Percentiles rank a stretch among this genome's conserved stretches.
Evolutionary conservation across 2,113 vertebrate genomes (phyloP).

Genomic region (Ginglymostoma cirratum): DNA sequence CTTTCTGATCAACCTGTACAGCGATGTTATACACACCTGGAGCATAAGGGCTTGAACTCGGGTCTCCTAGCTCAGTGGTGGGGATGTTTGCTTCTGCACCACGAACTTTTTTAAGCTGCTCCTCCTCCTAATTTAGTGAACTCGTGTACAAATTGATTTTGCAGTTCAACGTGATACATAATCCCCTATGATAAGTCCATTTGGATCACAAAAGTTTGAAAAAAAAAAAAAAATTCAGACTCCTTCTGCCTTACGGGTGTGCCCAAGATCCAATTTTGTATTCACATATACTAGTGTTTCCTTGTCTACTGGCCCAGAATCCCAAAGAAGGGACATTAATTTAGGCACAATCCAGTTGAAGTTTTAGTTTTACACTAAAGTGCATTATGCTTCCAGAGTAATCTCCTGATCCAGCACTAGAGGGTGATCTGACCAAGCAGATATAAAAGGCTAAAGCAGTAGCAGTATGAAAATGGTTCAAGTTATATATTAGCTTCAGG

Average conservation of each 20-base stretch:
- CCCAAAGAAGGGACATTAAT: neutral
- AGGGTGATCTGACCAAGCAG: slow-evolving; percentile 21
- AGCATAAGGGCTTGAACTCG: no score
- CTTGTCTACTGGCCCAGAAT: neutral
- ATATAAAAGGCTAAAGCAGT: neutral
- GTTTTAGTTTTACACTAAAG: neutral
- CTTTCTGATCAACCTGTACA: no score
- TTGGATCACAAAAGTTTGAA: neutral
- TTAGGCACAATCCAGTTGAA: neutral
- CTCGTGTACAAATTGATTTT: neutral
- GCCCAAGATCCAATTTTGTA: neutral
- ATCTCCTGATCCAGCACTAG: neutral
- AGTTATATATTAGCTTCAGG: neutral
- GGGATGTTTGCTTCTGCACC: no score
- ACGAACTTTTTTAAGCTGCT: neutral
- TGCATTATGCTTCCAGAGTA: neutral
- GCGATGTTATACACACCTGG: no score
- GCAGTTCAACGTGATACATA: neutral
- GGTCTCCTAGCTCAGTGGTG: no score
- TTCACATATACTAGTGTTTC: no score
- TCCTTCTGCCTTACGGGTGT: neutral
- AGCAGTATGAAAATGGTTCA: neutral
- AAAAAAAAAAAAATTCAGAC: neutral
- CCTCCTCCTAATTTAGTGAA: neutral
- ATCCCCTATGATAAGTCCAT: neutral